phyloP scores from a whole-genome alignment of 2,888 invertebrate genomes.

The Rapana venosa region DNA sequence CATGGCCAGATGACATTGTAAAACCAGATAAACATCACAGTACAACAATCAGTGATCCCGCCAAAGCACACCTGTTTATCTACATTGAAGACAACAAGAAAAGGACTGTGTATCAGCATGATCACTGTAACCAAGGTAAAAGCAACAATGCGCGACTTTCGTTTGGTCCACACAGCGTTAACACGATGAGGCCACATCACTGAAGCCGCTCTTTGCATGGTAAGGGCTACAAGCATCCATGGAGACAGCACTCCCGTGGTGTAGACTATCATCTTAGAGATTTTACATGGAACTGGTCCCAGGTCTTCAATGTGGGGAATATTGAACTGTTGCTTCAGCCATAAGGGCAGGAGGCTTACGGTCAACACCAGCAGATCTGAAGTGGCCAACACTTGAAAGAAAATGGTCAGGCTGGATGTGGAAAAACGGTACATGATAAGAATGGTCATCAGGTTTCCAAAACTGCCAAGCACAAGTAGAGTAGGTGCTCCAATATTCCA shows the following conservation, averaged over 20 bases:
- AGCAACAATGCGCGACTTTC: neutral
- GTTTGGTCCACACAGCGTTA: neutral
- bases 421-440: conserved; percentile 8
- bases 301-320: neutral
- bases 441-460: neutral
- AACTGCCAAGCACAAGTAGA: neutral
- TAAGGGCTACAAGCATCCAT: conserved; percentile 24
- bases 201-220: conserved; percentile 8
- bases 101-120: neutral
- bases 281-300: neutral
- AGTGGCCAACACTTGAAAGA: neutral
- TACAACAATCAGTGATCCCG: no score
- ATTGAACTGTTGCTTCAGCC: neutral
- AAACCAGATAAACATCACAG: neutral
- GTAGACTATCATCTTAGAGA: neutral
- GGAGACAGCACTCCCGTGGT: neutral
- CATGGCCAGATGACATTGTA: neutral
- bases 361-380: neutral
- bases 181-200: conserved; percentile 37
- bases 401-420: neutral
- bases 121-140: neutral
- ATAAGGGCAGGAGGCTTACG: neutral
- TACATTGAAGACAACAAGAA: no score
- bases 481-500: neutral
- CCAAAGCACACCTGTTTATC: no score